phyloP scores from a whole-genome alignment of 1,140 invertebrate genomes.

The Drosophila triauraria region DNA sequence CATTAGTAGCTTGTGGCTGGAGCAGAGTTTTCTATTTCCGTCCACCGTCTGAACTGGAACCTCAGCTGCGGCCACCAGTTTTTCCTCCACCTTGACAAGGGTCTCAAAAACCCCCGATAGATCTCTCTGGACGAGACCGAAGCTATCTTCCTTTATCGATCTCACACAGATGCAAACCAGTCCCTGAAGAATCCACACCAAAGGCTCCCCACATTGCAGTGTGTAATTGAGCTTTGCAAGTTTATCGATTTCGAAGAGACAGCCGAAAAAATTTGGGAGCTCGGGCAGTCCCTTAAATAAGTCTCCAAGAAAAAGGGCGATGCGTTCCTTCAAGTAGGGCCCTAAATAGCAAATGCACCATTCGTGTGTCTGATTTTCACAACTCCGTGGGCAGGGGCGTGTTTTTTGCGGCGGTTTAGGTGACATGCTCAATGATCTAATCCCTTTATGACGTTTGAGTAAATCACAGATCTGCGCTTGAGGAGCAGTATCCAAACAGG shows the following conservation, averaged over 20 bases:
- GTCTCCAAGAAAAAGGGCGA: too few relatives aligned
- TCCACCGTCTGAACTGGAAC: neutral
- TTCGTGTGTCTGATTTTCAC: too few relatives aligned
- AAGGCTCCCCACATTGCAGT: conserved; percentile 8
- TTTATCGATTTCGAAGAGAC: neutral
- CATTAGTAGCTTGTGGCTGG: conserved; percentile 6
- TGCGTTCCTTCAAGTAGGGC: neutral
- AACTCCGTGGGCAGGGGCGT: neutral
- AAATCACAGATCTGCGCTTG: conserved; percentile 1
- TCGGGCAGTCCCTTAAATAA: neutral
- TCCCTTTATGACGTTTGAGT: neutral
- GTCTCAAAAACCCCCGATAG: conserved; percentile 4
- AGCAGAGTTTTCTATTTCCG: conserved; percentile 5
- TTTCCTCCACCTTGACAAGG: conserved; percentile 17
- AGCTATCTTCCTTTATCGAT: conserved; percentile 23
- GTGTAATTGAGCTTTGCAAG: conserved; percentile 21
- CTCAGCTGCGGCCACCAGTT: neutral
- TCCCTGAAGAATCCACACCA: conserved; percentile 40
- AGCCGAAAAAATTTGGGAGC: neutral
- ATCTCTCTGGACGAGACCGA: conserved; percentile 6
- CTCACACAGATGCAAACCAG: conserved; percentile 44
- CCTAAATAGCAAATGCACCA: neutral
- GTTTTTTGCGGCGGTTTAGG: neutral
- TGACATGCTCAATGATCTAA: neutral
- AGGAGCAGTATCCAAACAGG: neutral